Base-by-base conservation (phyloP, 1,140 invertebrate species). In the Sipha flava region DNA sequence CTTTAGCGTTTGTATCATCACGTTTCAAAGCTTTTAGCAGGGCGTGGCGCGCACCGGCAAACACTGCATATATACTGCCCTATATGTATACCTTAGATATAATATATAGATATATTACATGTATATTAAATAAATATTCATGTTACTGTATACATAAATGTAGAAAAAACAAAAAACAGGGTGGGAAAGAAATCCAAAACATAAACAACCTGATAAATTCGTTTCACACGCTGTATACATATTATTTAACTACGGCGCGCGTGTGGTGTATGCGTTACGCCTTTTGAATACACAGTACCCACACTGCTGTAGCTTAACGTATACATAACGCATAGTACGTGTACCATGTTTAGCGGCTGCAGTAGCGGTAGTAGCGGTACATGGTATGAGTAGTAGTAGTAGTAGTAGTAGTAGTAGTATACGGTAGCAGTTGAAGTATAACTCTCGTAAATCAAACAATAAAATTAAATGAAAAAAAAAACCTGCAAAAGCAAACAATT, bases 1-100 rank as follows among this genome's bases (percentile, higher is more conserved):
- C 49, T 77, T 57, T 29, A 43, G 21, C 3, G 73, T 77, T 59
- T 43, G 52, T 26, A 40, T 59, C 16, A 40, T 77, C 73, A 57
- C 72, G 49, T 75, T 57, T 18, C 31, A 37, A 57, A 77, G 73
- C 52, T 77, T 77, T 77, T 77, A 59, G 21, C 52, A 37, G 73
- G 73, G 73, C 52, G 73, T 77, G 73, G 73, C 37, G 1, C 52
- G n/a, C 10, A 10, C 12, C 29, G 0, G 5, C 14, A 31, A 37
- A 75, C 23, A 52, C 12, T 29, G n/a, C n/a, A 21, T 54, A 57
- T 64, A 64, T 62, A 62, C 21, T 10, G 14, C 40, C 9, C 14
- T 43, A 34, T 18, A 37, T 18, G n/a, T n/a, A 16, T 37, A 64
- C n/a, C n/a, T n/a, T n/a, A n/a, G 29, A 57, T 26, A 10, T 57